Conservation (phyloP, 2,113 vertebrate species). For the Ictalurus punctatus region DNA sequence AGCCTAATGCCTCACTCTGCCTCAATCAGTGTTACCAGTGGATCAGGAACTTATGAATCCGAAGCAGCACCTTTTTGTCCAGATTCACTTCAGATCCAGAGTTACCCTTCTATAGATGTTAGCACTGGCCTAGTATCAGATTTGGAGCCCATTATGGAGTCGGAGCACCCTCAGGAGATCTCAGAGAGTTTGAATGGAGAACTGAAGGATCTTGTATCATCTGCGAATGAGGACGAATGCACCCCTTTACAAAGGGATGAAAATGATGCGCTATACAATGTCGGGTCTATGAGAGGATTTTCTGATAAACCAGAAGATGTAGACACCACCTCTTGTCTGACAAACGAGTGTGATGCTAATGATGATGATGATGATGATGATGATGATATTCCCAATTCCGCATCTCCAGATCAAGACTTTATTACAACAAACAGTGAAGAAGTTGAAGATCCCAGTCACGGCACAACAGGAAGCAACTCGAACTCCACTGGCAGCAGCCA, state of each 20-base stretch:
- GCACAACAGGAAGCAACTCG: conserved; percentile 53
- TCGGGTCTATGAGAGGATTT: conserved; percentile 13
- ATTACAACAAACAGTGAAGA: conserved; percentile 64
- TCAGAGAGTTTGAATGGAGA: neutral
- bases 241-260: neutral
- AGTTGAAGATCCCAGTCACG: conserved; percentile 56
- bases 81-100: conserved; percentile 20
- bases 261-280: neutral
- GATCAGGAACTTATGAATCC: neutral
- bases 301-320: conserved; percentile 2
- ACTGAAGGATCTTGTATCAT: neutral
- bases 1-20: neutral
- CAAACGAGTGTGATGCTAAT: conserved; percentile 22
- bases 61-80: conserved; percentile 6
- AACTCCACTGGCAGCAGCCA: conserved; percentile 42
- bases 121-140: conserved; percentile 25
- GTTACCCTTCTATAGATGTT: conserved; percentile 25
- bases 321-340: conserved; percentile 34
- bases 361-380: conserved; percentile 4
- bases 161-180: conserved; percentile 38
- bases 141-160: conserved; percentile 51
- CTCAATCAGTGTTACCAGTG: neutral
- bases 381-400: conserved; percentile 50
- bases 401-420: conserved; percentile 56
- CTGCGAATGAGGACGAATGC: neutral